These are phyloP conservation scores for Nesoenas mayeri DNA, from an alignment of 2,113 vertebrate species.

Conservation along the genomic window DNA sequence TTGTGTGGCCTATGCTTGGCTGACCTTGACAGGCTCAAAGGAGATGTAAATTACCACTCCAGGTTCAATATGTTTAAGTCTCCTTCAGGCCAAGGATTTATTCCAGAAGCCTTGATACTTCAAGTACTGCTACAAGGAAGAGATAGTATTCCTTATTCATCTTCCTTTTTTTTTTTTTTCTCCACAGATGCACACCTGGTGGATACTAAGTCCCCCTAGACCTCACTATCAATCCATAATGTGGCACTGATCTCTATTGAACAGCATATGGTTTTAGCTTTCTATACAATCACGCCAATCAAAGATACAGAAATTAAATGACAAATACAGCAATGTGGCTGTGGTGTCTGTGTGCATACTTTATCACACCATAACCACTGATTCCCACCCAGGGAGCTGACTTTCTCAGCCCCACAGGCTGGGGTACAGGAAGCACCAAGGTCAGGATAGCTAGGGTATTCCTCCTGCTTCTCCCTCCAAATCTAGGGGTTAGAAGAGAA, in stretches of 20 bases:
- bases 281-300: background rate
- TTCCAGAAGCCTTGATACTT: background rate
- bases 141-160: background rate
- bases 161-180: background rate
- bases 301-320: background rate
- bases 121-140: background rate
- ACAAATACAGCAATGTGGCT: background rate
- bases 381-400: background rate
- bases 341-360: background rate
- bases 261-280: background rate
- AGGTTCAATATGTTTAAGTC: background rate
- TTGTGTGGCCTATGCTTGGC: background rate
- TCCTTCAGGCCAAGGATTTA: background rate
- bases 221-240: background rate
- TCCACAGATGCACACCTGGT: background rate
- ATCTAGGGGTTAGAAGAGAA: background rate
- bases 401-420: too few species aligned
- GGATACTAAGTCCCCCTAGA: background rate
- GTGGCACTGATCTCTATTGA: background rate
- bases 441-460: background rate
- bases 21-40: background rate
- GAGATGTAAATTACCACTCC: background rate
- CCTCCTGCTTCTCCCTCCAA: background rate
- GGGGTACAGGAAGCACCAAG: background rate
- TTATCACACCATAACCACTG: background rate